phyloP scores from a whole-genome alignment of 2,888 invertebrate species.

The Sycophila texana region DNA sequence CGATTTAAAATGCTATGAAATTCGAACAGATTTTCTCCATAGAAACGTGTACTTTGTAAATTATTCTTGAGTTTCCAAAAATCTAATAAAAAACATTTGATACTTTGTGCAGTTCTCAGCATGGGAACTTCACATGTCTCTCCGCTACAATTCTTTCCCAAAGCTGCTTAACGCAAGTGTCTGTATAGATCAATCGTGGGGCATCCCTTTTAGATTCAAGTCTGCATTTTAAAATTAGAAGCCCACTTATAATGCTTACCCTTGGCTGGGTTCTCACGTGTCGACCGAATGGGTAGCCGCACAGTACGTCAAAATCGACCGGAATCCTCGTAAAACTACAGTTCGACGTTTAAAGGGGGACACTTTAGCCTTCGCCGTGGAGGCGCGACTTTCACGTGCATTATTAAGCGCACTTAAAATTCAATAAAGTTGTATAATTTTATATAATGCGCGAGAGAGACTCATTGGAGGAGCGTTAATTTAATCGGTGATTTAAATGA shows the following conservation, averaged over 20 bases:
- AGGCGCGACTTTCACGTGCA: neutral
- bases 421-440: conserved; percentile 51
- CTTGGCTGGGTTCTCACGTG: neutral
- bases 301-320: neutral
- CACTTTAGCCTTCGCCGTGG: neutral
- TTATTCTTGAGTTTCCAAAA: too few relatives aligned
- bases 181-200: neutral
- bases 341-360: neutral
- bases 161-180: too few relatives aligned
- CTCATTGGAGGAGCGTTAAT: conserved; percentile 28
- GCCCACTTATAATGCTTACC: conserved; percentile 1
- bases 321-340: conserved; percentile 30
- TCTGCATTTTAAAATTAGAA: conserved; percentile 19
- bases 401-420: conserved; percentile 33
- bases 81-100: too few relatives aligned
- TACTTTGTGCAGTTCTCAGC: too few relatives aligned
- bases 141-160: too few relatives aligned
- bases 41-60: too few relatives aligned
- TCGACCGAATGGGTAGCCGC: neutral
- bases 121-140: too few relatives aligned
- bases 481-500: conserved; percentile 18
- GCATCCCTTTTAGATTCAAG: neutral
- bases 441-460: conserved; percentile 6
- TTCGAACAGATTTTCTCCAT: too few relatives aligned
- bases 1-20: too few relatives aligned